Evolutionary conservation across 2,888 invertebrate genomes (phyloP), one percentile per base, ranked within the genome.

Genomic region (Entomobrya multifasciata): DNA sequence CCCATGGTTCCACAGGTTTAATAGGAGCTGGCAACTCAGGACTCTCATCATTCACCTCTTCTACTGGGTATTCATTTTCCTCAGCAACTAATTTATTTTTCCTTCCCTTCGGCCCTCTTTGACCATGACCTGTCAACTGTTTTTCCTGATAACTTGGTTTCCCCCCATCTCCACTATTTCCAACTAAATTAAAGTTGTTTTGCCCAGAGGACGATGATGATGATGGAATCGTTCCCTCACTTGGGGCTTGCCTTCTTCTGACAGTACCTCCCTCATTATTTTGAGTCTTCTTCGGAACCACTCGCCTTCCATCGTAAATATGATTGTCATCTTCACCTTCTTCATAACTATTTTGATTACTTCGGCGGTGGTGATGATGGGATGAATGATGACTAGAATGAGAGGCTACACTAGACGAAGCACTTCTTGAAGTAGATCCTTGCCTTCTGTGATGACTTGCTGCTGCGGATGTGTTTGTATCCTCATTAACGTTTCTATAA

Each of bases 1-100:
- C 11, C 88, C 88, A 89, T 11, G 88, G 85, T n/a, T 78, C 77
- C 20, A 77, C 57, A 1, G 77, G 60, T 36, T 77, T 77, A 11
- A 22, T 57, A 11, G 20, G 60, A 13, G 44, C 44, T 20, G 60
- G 78, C 22, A 27, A 62, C 52, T 11, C 15, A 62, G 80, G 80
- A 67, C n/a, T n/a, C n/a, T 65, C 22, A 22, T 81, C 81, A 30
- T 41, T 81, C 41, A 70, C 81, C 13, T 70, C 55, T 0, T 20
- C 52, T 44, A 70, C 49, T 22, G 27, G 13, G 4, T 20, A 10
- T 74, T 27, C 52, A 65, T 30, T n/a, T 3, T 11, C 17, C 13
- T 55, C 57, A 6, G 57, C 1, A 57, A 20, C 3, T 20, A n/a
- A 4, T 10, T 65, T 4, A 17, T n/a, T n/a, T n/a, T n/a, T n/a